Base-by-base conservation (phyloP, 1,140 invertebrate genomes). In the Drosophila ercepeae region DNA sequence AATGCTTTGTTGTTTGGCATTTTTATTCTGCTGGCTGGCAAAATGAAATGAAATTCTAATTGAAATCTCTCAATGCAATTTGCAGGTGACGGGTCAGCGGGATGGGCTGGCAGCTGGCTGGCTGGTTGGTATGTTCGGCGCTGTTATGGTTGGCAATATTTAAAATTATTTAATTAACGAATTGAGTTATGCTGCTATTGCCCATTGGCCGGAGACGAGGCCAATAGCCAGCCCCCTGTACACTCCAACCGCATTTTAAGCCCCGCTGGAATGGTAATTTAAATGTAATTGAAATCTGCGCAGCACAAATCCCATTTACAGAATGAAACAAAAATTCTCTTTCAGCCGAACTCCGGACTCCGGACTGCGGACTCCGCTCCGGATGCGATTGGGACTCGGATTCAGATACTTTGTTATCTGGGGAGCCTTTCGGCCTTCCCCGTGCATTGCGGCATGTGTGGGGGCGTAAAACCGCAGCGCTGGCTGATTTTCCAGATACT, bases 91-190 rank as follows among this genome's bases (percentile, higher is more conserved):
- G 50, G 49, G 44, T n/a, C 29, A 32, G 27, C 45, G 21, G 32
- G 25, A 49, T 58, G 29, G 42, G 27, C 51, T 46, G 52, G 46
- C n/a, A 21, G 29, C 48, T 70, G 34, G 36, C n/a, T n/a, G n/a
- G 27, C 41, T 4, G 25, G 34, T 19, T 53, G 54, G 39, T 41
- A 36, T 59, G 39, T 63, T 79, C 55, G 39, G 27, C 54, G 27
- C 54, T 81, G 75, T 75, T 86, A 72, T 81, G 68, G 78, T 64
- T 70, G 72, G 72, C 82, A 88, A 88, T 86, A 88, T 86, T 88
- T 82, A 82, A 86, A 82, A 86, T 88, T 88, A 88, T 86, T 86
- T 86, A 86, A 88, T 86, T 77, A 86, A 86, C 77, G 77, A 88
- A 88, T 88, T 82, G 82, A 81, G 74, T 88, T 86, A 86, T 88